Evolutionary conservation across 2,113 vertebrate species (phyloP).

Genomic region (Lasiurus borealis): DNA sequence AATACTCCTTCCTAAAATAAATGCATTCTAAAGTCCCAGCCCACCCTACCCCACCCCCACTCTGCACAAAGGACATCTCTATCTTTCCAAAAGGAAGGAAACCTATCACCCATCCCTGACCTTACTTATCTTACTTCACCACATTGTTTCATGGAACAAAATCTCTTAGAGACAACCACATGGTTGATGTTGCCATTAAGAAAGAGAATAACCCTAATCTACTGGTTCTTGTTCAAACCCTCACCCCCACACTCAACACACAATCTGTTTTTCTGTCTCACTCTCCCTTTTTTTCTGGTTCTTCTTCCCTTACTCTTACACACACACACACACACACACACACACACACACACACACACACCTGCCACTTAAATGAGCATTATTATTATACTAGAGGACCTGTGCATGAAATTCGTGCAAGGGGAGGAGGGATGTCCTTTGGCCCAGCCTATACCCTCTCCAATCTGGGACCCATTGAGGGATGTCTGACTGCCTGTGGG

Average conservation of each 20-base stretch:
- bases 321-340: not conserved
- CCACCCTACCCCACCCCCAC: fast-evolving
- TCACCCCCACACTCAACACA: fast-evolving
- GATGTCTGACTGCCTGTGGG: no score
- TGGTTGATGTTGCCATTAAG: not conserved
- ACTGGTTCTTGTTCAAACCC: not conserved
- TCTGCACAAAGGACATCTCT: not conserved
- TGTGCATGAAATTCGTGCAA: no score
- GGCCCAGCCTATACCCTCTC: no score
- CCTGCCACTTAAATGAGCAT: not conserved
- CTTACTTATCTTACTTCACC: not conserved
- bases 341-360: no score
- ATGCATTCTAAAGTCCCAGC: not conserved
- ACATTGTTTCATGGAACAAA: not conserved
- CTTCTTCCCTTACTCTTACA: fast-evolving
- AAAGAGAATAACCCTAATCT: not conserved
- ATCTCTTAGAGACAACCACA: not conserved
- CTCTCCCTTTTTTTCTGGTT: not conserved
- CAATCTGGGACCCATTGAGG: no score
- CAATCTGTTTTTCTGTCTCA: fast-evolving
- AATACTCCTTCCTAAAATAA: not conserved
- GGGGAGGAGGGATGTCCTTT: no score
- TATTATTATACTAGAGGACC: no score
- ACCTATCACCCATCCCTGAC: not conserved
- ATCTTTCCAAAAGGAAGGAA: not conserved